phyloP scores from a whole-genome alignment of 2,888 invertebrate genomes.

The Sphaerophoria rueppellii region DNA sequence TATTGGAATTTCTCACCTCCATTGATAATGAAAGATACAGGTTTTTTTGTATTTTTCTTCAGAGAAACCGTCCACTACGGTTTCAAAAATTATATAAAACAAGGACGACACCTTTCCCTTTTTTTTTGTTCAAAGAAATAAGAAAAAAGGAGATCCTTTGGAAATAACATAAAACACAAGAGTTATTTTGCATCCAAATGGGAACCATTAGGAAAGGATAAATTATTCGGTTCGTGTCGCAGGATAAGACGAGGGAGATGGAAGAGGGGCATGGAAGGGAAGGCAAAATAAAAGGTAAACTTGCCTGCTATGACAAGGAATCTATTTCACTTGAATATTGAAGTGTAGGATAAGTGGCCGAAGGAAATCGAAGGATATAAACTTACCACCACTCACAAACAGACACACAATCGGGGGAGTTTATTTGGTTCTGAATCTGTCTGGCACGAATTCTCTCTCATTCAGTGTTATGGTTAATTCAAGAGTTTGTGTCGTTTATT shows the following conservation, averaged over 20 bases:
- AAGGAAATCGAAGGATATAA: constrained; percentile 68
- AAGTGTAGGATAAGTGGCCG: constrained; percentile 50
- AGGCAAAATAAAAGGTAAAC: constrained; percentile 8
- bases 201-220: constrained; percentile 62
- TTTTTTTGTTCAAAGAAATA: neutral
- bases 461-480: constrained; percentile 60
- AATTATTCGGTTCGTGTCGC: constrained; percentile 70
- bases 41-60: constrained; percentile 23
- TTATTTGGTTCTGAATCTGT: constrained; percentile 9
- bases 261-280: constrained; percentile 6
- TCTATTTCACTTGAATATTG: constrained; percentile 50
- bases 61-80: neutral
- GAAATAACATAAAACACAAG: constrained; percentile 53
- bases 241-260: neutral
- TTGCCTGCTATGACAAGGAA: constrained; percentile 26
- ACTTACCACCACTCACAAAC: constrained; percentile 50
- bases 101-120: constrained; percentile 15
- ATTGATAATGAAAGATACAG: constrained; percentile 62
- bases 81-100: constrained; percentile 8
- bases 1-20: constrained; percentile 66
- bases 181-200: constrained; percentile 66
- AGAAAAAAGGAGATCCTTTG: constrained; percentile 28
- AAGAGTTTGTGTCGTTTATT: constrained; percentile 65
- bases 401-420: constrained; percentile 1
- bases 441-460: neutral